A percentile compares a stretch with the other conserved stretches of the same genome.
Conservation (phyloP, 2,888 invertebrate species). For the Bellardia pandia region DNA sequence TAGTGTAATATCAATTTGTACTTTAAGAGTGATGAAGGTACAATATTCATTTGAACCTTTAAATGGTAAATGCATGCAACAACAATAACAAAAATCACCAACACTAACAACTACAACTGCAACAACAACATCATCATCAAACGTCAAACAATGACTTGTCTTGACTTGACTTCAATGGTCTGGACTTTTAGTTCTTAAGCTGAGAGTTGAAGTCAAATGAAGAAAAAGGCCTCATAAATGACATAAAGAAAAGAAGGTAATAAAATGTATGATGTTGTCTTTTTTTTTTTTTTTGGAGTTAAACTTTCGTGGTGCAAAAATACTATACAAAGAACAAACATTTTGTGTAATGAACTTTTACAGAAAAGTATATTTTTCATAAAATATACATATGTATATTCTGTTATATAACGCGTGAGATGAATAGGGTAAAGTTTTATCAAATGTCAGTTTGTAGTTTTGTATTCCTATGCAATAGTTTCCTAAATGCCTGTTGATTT, state of each 20-base stretch:
- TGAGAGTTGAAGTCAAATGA: slow-evolving; percentile 12
- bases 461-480: no score
- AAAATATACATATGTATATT: not conserved
- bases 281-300: slow-evolving; percentile 7
- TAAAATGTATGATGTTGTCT: slow-evolving; percentile 43
- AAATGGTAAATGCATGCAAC: slow-evolving; percentile 42
- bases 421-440: slow-evolving; percentile 5
- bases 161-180: not conserved
- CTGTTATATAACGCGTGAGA: not conserved
- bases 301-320: slow-evolving; percentile 42
- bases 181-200: not conserved
- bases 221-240: slow-evolving; percentile 54
- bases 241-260: slow-evolving; percentile 62
- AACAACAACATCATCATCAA: slow-evolving; percentile 20
- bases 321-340: slow-evolving; percentile 20
- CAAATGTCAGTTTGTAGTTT: not conserved
- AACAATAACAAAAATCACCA: not conserved
- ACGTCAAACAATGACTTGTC: slow-evolving; percentile 54
- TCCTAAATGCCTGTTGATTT: no score
- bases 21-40: slow-evolving; percentile 71
- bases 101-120: slow-evolving; percentile 3
- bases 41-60: slow-evolving; percentile 50
- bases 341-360: slow-evolving; percentile 61
- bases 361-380: slow-evolving; percentile 21
- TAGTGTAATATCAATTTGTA: slow-evolving; percentile 74